These are phyloP conservation scores for Agrilus planipennis DNA, from an alignment of 1,140 invertebrate genomes.

Conservation along the genomic window DNA sequence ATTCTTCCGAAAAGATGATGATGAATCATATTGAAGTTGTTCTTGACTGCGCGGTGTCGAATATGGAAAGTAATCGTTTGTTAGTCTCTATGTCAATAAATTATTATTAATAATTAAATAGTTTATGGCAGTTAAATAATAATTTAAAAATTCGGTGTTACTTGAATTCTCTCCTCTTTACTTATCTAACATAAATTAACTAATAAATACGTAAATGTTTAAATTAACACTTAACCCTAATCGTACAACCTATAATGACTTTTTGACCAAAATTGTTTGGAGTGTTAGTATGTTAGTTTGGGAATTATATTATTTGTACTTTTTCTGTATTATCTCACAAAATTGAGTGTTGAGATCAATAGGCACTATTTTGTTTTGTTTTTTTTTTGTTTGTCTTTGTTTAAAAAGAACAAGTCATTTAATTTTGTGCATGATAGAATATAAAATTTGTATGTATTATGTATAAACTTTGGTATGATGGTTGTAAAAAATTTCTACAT, in stretches of 20 bases:
- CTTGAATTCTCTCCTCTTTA: too few relatives aligned
- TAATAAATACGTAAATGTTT: constrained; percentile 14
- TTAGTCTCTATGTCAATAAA: too few relatives aligned
- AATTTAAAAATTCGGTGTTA: too few relatives aligned
- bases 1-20: too few relatives aligned
- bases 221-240: constrained; percentile 4
- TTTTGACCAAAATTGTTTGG: constrained; percentile 4
- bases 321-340: constrained; percentile 13
- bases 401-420: neutral
- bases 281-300: constrained; percentile 10
- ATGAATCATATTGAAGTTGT: too few relatives aligned
- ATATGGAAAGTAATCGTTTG: too few relatives aligned
- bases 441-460: neutral
- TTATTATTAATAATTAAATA: too few relatives aligned
- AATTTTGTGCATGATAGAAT: neutral
- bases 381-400: neutral
- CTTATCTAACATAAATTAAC: constrained; percentile 22
- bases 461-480: too few relatives aligned
- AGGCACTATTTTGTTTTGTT: constrained; percentile 13
- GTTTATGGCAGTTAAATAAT: too few relatives aligned
- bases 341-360: constrained; percentile 11
- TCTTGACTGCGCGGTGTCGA: too few relatives aligned
- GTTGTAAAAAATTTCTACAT: too few relatives aligned
- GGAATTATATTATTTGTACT: constrained; percentile 20
- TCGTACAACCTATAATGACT: constrained; percentile 6